These are phyloP conservation scores for Dicycla oo DNA, from an alignment of 2,888 invertebrate species.

Conservation along the genomic window DNA sequence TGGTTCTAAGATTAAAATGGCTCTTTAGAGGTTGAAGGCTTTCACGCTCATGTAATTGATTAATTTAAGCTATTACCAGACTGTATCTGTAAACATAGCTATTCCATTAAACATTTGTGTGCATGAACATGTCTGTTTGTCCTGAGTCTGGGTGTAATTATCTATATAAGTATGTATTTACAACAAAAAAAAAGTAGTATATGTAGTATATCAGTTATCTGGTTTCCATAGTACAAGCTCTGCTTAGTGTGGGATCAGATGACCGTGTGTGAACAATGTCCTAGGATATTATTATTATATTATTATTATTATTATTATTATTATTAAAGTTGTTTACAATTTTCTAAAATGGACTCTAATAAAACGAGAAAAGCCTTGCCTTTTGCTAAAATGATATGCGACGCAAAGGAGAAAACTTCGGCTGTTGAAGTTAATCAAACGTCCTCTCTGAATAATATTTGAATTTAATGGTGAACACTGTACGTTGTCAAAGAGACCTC, in stretches of 20 bases:
- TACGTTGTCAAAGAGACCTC: conserved; percentile 8
- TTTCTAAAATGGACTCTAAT: not conserved
- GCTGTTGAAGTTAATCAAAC: conserved; percentile 18
- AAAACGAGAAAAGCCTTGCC: conserved; percentile 13
- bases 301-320: too few species aligned
- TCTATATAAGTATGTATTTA: too few species aligned
- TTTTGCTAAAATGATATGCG: conserved; percentile 12
- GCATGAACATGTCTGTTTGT: too few species aligned
- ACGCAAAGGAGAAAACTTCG: conserved; percentile 17
- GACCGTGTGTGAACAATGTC: too few species aligned
- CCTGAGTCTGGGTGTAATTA: too few species aligned
- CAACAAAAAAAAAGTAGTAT: too few species aligned
- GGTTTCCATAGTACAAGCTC: too few species aligned
- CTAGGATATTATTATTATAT: too few species aligned
- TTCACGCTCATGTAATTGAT: conserved; percentile 34
- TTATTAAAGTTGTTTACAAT: conserved; percentile 7
- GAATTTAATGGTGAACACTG: conserved; percentile 14
- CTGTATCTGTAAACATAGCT: not conserved
- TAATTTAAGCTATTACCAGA: conserved; percentile 24
- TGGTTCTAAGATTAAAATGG: conserved; percentile 42
- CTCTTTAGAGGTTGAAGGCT: conserved; percentile 38
- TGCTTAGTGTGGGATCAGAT: too few species aligned
- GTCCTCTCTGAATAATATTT: conserved; percentile 2
- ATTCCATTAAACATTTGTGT: too few species aligned
- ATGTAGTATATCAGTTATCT: too few species aligned